Conservation (phyloP, 2,888 invertebrate species). For the Strigamia crassipes region DNA sequence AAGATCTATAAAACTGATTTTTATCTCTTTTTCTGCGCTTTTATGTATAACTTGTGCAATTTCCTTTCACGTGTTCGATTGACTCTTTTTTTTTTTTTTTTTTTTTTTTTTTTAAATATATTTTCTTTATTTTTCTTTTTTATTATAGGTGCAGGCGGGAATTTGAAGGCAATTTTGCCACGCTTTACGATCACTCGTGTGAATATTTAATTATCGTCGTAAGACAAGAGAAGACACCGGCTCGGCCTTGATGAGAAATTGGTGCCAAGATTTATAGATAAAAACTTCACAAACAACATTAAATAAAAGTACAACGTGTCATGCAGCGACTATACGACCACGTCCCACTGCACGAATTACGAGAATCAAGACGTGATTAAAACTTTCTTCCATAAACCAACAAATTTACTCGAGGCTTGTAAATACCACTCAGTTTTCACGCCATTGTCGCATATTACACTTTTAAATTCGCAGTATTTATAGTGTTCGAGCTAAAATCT, state of each 20-base stretch:
- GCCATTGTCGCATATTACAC: not conserved
- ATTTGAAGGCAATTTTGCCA: slow-evolving; percentile 36
- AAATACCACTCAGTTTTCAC: slow-evolving; percentile 4
- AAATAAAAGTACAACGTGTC: slow-evolving; percentile 25
- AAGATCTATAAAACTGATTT: slow-evolving; percentile 40
- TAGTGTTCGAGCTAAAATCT: not conserved
- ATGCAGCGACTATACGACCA: slow-evolving; percentile 13
- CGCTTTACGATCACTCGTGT: slow-evolving; percentile 32
- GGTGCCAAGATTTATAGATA: slow-evolving; percentile 42
- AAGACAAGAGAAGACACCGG: slow-evolving; percentile 32
- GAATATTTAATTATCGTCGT: slow-evolving; percentile 42
- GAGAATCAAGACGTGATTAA: slow-evolving; percentile 30
- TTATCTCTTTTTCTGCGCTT: slow-evolving; percentile 28
- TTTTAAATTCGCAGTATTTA: not conserved
- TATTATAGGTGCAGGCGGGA: slow-evolving; percentile 28
- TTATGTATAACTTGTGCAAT: slow-evolving; percentile 38
- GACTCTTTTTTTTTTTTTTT: not conserved
- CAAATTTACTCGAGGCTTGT: not conserved
- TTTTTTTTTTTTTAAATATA: too few species aligned
- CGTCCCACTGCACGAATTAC: slow-evolving; percentile 40
- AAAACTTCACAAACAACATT: slow-evolving; percentile 40
- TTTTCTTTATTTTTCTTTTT: not conserved
- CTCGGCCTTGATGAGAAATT: slow-evolving; percentile 35
- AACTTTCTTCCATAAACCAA: not conserved
- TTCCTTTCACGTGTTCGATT: slow-evolving; percentile 37